phyloP scores from a whole-genome alignment of 2,888 invertebrate genomes.

The Habroteleia sp. region DNA sequence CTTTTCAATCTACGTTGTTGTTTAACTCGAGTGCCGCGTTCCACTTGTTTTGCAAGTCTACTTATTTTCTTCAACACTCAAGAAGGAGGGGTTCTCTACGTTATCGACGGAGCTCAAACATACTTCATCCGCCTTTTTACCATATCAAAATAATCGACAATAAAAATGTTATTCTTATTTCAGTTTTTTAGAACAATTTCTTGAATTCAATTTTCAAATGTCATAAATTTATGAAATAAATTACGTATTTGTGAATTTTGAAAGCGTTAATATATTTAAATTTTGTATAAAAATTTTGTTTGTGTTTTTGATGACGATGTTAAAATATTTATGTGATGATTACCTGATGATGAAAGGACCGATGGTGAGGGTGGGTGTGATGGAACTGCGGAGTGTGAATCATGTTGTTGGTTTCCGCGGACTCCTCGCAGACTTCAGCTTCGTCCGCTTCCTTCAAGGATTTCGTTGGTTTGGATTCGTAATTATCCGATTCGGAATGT shows the following conservation, averaged over 20 bases:
- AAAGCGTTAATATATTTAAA: too few species aligned
- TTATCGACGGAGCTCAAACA: neutral
- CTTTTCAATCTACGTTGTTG: constrained; percentile 28
- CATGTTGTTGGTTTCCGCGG: constrained; percentile 83
- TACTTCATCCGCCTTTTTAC: too few species aligned
- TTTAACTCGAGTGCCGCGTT: constrained; percentile 17
- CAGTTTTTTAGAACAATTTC: too few species aligned
- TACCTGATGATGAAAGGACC: constrained; percentile 86
- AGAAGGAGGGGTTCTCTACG: too few species aligned
- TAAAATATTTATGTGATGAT: too few species aligned
- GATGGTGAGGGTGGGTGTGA: constrained; percentile 84
- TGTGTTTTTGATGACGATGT: neutral
- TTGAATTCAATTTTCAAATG: too few species aligned
- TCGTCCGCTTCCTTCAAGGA: constrained; percentile 74
- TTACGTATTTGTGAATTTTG: too few species aligned
- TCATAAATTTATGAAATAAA: too few species aligned
- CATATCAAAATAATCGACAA: too few species aligned
- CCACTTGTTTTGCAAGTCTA: constrained; percentile 15
- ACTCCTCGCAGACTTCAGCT: constrained; percentile 79
- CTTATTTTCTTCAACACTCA: too few species aligned
- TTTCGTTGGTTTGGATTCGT: constrained; percentile 69
- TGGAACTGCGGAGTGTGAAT: constrained; percentile 86
- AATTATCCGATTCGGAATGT: constrained; percentile 69
- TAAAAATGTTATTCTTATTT: too few species aligned
- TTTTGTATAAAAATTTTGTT: neutral